These are phyloP conservation scores for Heliconius charithonia DNA, from an alignment of 2,888 invertebrate genomes.

Conservation along the genomic window DNA sequence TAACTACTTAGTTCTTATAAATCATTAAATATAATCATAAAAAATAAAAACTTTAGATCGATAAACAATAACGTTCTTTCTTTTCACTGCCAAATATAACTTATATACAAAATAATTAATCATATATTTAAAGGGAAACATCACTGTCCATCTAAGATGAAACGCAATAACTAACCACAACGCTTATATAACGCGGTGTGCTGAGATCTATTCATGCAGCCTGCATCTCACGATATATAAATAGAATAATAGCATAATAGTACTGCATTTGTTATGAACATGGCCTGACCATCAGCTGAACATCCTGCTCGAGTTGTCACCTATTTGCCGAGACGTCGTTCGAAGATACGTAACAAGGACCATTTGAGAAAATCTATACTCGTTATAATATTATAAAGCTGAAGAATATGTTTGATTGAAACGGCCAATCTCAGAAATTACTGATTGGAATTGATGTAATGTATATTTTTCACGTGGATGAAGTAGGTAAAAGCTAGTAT, in stretches of 20 bases:
- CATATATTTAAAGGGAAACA: neutral
- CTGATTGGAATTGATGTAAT: too few species aligned
- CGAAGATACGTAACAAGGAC: neutral
- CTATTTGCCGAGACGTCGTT: conserved; percentile 17
- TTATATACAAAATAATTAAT: neutral
- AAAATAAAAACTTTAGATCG: too few species aligned
- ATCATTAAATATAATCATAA: too few species aligned
- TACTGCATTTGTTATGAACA: conserved; percentile 19
- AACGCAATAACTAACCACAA: neutral
- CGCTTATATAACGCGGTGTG: neutral
- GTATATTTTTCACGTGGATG: too few species aligned
- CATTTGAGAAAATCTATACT: neutral
- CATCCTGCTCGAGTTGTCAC: conserved; percentile 13
- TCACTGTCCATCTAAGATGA: neutral
- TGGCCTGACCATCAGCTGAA: conserved; percentile 14
- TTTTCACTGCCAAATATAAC: too few species aligned
- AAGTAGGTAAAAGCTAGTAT: too few species aligned
- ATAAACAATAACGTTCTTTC: too few species aligned
- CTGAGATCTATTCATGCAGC: conserved; percentile 23
- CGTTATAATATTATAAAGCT: too few species aligned
- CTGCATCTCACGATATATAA: conserved; percentile 21
- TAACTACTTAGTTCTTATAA: too few species aligned
- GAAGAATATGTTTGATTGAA: neutral
- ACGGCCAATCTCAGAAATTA: too few species aligned
- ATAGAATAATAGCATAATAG: conserved; percentile 19